Percentiles rank a stretch among this genome's conserved stretches.
phyloP scores from a whole-genome alignment of 35 echinoderm and acorn worm species.

The Heliocidaris tuberculata region DNA sequence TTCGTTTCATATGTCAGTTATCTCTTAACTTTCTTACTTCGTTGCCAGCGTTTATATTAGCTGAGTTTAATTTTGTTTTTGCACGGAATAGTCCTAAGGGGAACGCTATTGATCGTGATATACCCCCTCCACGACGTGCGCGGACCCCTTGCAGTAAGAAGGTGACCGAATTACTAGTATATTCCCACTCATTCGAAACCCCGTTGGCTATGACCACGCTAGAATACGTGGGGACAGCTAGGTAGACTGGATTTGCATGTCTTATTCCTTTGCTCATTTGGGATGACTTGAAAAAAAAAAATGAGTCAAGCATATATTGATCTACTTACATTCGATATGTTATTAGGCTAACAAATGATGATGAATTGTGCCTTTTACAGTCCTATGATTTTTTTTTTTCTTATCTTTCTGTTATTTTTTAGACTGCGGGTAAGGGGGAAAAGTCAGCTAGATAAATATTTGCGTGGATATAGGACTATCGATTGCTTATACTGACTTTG shows the following conservation, averaged over 20 bases:
- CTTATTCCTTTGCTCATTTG: background rate
- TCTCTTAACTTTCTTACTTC: background rate
- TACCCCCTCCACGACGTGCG: background rate
- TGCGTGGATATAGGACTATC: too few relatives aligned
- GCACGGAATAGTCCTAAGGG: background rate
- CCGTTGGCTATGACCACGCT: background rate
- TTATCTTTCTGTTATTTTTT: too few relatives aligned
- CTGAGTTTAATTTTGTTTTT: background rate
- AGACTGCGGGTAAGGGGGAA: background rate
- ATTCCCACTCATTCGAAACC: slow-evolving; percentile 13
- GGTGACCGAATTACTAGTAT: slow-evolving; percentile 12
- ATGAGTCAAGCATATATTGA: background rate
- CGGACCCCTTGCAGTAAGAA: background rate
- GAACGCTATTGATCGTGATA: background rate
- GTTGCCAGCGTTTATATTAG: background rate
- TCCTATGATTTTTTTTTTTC: background rate
- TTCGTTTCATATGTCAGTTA: too few relatives aligned
- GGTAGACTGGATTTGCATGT: background rate
- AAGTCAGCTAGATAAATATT: too few relatives aligned
- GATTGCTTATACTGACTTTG: too few relatives aligned
- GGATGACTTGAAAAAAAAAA: background rate
- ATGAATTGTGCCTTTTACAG: background rate
- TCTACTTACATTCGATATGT: background rate
- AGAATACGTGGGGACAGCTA: background rate
- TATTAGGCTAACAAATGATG: background rate